Percentiles rank a stretch among this genome's conserved stretches.
phyloP scores from a whole-genome alignment of 2,113 vertebrate species.

The Pedetes capensis region DNA sequence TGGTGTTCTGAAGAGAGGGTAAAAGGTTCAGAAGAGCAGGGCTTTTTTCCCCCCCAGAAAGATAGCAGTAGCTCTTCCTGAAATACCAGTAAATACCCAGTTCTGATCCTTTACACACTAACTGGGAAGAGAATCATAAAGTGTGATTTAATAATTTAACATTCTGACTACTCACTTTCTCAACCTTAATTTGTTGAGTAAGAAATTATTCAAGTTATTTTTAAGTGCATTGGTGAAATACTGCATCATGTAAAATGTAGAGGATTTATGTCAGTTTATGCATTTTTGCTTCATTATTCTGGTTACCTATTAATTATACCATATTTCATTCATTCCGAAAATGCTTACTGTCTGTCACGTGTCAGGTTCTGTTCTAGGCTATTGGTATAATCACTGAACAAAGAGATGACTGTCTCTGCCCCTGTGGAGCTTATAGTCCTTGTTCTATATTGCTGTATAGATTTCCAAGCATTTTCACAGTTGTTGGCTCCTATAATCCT shows the following conservation, averaged over 20 bases:
- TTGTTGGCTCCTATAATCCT: background rate
- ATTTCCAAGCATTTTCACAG: background rate
- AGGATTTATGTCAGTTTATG: background rate
- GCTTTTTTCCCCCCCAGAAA: background rate
- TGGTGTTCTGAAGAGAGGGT: background rate
- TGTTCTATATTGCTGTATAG: background rate
- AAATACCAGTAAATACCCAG: background rate
- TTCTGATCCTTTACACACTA: background rate
- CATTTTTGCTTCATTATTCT: constrained; percentile 27
- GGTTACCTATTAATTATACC: background rate
- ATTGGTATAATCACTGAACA: background rate
- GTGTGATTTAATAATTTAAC: background rate
- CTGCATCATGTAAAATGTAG: background rate
- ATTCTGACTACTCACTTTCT: background rate
- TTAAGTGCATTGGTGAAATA: background rate
- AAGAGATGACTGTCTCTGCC: background rate
- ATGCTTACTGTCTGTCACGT: background rate
- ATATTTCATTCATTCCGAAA: background rate
- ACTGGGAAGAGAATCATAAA: background rate
- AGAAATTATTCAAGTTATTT: background rate
- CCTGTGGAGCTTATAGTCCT: background rate
- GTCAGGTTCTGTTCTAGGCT: background rate
- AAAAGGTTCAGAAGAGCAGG: background rate
- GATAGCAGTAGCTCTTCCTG: background rate
- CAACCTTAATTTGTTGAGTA: background rate